Conservation (phyloP, 2,888 invertebrate species). For the Lomographa bimaculata region DNA sequence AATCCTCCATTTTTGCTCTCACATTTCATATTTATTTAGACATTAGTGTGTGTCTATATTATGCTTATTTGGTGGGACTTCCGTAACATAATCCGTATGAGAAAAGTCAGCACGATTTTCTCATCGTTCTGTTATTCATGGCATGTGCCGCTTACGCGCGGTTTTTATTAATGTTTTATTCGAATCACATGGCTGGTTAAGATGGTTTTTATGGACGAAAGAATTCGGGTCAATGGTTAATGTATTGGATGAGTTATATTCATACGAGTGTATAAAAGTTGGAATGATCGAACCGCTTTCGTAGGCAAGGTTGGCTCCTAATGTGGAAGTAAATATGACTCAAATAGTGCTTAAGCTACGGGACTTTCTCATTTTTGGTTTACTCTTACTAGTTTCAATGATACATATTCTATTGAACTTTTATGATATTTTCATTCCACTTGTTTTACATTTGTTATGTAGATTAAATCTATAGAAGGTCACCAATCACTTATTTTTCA, state of each 20-base stretch:
- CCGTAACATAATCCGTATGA: conserved; percentile 45
- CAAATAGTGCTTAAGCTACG: no score
- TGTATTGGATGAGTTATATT: conserved; percentile 32
- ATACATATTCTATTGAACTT: no score
- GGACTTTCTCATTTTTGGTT: no score
- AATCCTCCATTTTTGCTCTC: conserved; percentile 58
- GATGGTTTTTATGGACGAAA: conserved; percentile 33
- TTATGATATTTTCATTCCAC: no score
- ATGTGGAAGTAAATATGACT: background rate
- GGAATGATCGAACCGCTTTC: conserved; percentile 16
- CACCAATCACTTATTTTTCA: no score
- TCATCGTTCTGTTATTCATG: conserved; percentile 40
- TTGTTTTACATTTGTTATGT: no score
- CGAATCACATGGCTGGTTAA: conserved; percentile 33
- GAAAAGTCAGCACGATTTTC: conserved; percentile 41
- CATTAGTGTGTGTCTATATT: conserved; percentile 48
- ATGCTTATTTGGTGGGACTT: conserved; percentile 50
- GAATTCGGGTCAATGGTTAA: conserved; percentile 32
- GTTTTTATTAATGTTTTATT: conserved; percentile 39
- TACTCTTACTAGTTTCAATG: no score
- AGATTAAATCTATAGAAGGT: no score
- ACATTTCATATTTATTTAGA: conserved; percentile 60
- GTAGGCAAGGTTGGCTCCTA: conserved; percentile 4
- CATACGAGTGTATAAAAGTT: conserved; percentile 22
- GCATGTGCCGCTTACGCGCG: conserved; percentile 34